A percentile compares a stretch with the other conserved stretches of the same genome.
phyloP scores from a whole-genome alignment of 2,888 invertebrate species.

The Agonum fuliginosum region DNA sequence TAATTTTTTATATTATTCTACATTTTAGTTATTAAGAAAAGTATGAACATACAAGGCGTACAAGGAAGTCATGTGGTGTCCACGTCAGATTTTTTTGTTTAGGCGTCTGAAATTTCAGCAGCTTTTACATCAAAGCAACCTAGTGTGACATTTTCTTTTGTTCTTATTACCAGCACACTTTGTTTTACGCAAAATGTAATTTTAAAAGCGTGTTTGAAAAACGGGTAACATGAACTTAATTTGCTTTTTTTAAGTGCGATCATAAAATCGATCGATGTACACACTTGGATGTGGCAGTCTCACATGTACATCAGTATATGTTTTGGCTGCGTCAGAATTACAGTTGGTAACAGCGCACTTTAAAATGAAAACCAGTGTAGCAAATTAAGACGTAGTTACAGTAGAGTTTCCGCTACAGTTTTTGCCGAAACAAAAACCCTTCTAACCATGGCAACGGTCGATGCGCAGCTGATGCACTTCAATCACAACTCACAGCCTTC shows the following conservation, averaged over 20 bases:
- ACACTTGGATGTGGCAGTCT: too few species aligned
- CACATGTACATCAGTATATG: too few species aligned
- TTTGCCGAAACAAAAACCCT: not conserved
- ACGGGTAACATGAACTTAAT: not conserved
- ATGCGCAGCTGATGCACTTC: conserved; percentile 42
- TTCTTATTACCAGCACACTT: not conserved
- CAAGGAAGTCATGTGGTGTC: too few species aligned
- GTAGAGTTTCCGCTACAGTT: not conserved
- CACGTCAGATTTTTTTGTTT: too few species aligned
- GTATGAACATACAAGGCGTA: too few species aligned
- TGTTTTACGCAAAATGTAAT: conserved; percentile 9
- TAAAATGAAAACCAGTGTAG: not conserved
- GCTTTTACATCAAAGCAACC: conserved; percentile 24
- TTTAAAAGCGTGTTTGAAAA: not conserved
- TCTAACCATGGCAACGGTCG: not conserved
- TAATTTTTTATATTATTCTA: too few species aligned
- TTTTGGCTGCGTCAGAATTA: too few species aligned
- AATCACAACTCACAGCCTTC: conserved; percentile 22
- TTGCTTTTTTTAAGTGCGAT: not conserved
- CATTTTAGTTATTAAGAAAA: too few species aligned
- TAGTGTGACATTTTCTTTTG: conserved; percentile 9
- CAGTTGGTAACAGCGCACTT: too few species aligned
- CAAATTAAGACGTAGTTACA: conserved; percentile 15
- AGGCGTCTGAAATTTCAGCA: too few species aligned
- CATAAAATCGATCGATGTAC: too few species aligned